A percentile compares a stretch with the other conserved stretches of the same genome.
phyloP scores from a whole-genome alignment of 2,113 vertebrate species.

The Apodemus sylvaticus region DNA sequence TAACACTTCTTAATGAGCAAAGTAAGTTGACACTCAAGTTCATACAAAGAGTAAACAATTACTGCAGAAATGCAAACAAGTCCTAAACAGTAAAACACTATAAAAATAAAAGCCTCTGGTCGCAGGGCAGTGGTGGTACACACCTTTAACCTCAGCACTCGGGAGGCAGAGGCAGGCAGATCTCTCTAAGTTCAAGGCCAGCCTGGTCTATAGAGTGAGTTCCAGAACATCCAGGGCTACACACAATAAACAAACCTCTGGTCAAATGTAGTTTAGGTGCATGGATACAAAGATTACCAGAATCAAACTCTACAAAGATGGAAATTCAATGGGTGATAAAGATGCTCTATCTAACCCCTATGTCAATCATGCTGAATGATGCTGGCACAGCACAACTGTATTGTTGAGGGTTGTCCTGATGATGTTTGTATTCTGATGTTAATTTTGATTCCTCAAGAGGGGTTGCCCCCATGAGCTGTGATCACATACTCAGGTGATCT shows the following conservation, averaged over 20 bases:
- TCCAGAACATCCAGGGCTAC: neutral
- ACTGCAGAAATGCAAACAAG: neutral
- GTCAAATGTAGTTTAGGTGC: neutral
- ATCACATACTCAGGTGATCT: too few relatives aligned
- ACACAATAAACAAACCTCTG: neutral
- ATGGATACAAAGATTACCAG: neutral
- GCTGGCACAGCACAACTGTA: neutral
- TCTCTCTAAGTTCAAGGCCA: neutral
- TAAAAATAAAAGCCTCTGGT: neutral
- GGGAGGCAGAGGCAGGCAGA: neutral
- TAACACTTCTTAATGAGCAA: neutral
- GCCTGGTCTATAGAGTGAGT: neutral
- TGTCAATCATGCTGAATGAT: neutral
- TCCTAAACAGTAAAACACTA: neutral
- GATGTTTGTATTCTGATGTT: too few relatives aligned
- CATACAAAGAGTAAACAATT: neutral
- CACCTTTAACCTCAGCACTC: neutral
- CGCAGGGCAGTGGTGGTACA: neutral
- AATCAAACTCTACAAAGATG: neutral
- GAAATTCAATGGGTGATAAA: neutral
- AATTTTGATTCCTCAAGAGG: too few relatives aligned
- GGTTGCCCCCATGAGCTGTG: too few relatives aligned
- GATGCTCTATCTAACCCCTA: neutral
- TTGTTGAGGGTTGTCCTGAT: too few relatives aligned
- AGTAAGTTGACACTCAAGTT: neutral